Percentiles rank a stretch among this genome's conserved stretches.
phyloP scores from a whole-genome alignment of 2,113 vertebrate genomes.

The Etheostoma cragini region DNA sequence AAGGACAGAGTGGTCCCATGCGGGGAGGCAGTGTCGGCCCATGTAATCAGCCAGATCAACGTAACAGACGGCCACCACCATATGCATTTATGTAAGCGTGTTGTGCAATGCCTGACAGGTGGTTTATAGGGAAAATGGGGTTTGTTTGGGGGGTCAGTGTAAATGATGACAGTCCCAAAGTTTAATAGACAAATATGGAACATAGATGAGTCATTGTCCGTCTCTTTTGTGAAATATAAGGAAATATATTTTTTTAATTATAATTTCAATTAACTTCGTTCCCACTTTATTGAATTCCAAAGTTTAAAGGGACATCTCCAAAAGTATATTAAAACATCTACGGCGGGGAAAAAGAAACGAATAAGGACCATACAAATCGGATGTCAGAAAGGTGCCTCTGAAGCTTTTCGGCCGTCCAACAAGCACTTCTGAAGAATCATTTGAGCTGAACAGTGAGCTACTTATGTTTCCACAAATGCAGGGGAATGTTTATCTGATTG shows the following conservation, averaged over 20 bases:
- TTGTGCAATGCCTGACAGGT: not conserved
- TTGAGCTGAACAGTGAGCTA: not conserved
- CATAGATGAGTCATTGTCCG: not conserved
- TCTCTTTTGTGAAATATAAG: not conserved
- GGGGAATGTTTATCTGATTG: conserved; percentile 1
- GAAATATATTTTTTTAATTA: too few relatives aligned
- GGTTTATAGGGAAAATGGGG: not conserved
- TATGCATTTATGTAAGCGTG: not conserved
- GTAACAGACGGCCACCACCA: not conserved
- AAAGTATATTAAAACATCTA: not conserved
- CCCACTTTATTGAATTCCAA: too few relatives aligned
- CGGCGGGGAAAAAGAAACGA: not conserved
- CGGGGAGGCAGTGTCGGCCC: not conserved
- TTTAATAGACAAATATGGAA: conserved; percentile 1
- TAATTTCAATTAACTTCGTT: too few relatives aligned
- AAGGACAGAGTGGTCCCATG: not conserved
- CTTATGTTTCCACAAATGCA: conserved; percentile 8
- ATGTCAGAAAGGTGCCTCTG: not conserved
- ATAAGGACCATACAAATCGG: not conserved
- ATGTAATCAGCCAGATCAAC: not conserved
- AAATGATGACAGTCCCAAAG: conserved; percentile 5
- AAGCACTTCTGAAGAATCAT: not conserved
- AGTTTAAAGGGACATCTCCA: too few relatives aligned
- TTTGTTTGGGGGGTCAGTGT: conserved; percentile 1
- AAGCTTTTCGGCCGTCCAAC: not conserved